phyloP scores from a whole-genome alignment of 64 coral and sea anemone genomes.

The Pocillopora verrucosa region DNA sequence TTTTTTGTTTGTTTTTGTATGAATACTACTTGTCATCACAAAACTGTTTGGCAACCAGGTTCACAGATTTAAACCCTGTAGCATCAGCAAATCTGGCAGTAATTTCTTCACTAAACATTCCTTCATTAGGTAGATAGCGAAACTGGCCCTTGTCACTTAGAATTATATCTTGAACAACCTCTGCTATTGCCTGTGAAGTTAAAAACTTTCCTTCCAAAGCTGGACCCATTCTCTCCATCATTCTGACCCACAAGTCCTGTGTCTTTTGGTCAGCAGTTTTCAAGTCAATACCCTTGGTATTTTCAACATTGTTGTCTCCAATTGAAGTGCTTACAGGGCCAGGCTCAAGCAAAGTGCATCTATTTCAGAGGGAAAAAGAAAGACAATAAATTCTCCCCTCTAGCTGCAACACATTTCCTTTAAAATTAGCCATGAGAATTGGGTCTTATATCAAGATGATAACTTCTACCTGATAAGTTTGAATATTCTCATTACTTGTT shows the following conservation, averaged over 20 bases:
- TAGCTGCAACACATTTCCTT: no score
- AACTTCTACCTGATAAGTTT: no score
- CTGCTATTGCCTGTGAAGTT: not conserved
- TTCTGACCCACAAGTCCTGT: not conserved
- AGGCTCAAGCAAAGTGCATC: constrained; percentile 8
- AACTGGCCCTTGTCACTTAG: not conserved
- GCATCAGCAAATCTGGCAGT: constrained; percentile 10
- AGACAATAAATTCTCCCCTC: not conserved
- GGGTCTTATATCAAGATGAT: no score
- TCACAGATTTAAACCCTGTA: not conserved
- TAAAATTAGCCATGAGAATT: no score
- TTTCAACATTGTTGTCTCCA: constrained; percentile 3
- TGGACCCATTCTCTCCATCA: not conserved
- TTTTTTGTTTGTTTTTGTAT: not conserved
- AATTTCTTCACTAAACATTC: not conserved
- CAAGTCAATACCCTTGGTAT: constrained; percentile 1
- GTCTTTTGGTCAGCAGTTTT: constrained; percentile 29
- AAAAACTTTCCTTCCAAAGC: not conserved
- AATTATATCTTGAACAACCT: constrained; percentile 2
- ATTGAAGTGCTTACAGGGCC: constrained; percentile 1
- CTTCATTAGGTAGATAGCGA: not conserved
- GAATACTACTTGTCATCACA: not conserved
- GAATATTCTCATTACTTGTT: no score
- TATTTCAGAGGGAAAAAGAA: not conserved
- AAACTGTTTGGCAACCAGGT: not conserved